phyloP scores from a whole-genome alignment of 2,113 vertebrate genomes.

The Atrichornis clamosus region DNA sequence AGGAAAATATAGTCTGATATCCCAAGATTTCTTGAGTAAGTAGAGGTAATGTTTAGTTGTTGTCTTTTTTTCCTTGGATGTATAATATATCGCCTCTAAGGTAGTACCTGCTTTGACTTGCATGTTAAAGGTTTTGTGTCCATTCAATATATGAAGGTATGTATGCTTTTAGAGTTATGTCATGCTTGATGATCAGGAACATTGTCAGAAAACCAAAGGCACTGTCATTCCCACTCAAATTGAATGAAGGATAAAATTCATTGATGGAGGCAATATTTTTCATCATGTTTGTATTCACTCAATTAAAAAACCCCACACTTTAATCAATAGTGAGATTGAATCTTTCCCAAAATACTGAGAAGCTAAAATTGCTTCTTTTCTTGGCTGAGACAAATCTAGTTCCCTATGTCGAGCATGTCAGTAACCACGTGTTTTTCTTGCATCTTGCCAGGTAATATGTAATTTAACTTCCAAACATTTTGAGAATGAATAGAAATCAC shows the following conservation, averaged over 20 bases:
- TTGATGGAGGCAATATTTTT: not conserved
- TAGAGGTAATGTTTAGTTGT: not conserved
- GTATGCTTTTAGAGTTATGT: not conserved
- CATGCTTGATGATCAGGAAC: not conserved
- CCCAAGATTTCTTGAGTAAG: not conserved
- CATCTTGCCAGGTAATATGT: not conserved
- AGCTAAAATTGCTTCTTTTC: not conserved
- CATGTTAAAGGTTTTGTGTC: not conserved
- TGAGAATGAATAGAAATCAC: not conserved
- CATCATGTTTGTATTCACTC: not conserved
- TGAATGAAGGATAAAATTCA: not conserved
- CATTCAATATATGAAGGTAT: not conserved
- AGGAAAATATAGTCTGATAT: not conserved
- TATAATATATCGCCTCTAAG: not conserved
- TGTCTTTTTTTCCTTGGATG: not conserved
- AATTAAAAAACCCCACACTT: accelerated
- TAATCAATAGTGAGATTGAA: not conserved
- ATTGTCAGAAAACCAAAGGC: not conserved
- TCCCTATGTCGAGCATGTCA: not conserved
- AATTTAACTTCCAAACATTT: not conserved
- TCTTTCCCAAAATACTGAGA: not conserved
- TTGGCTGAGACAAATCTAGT: not conserved
- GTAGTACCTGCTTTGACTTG: not conserved
- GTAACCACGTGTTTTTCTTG: not conserved
- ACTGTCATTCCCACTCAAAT: not conserved